Percentiles rank a stretch among this genome's conserved stretches.
These are phyloP conservation scores for Brachyopa scutellaris DNA, from an alignment of 2,888 invertebrate genomes.

Conservation along the genomic window DNA sequence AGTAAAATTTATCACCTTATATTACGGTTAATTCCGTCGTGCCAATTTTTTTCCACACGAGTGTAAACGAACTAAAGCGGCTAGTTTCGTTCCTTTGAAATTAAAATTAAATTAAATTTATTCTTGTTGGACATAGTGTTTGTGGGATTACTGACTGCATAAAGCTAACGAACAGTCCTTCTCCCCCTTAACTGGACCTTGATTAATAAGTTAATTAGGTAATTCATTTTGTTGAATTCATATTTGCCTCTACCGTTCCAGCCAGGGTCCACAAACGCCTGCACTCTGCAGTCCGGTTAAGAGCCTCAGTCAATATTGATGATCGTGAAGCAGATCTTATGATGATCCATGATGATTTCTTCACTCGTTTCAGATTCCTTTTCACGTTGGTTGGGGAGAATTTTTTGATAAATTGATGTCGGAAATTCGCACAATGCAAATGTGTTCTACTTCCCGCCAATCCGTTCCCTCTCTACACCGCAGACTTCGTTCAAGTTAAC, in stretches of 20 bases:
- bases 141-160: no score
- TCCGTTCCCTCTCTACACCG: not conserved
- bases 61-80: no score
- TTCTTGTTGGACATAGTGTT: constrained; percentile 25
- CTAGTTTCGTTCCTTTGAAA: no score
- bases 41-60: no score
- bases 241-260: not conserved
- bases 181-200: constrained; percentile 8
- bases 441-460: not conserved
- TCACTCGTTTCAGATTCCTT: constrained; percentile 16
- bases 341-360: constrained; percentile 43
- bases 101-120: no score
- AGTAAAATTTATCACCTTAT: no score
- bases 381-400: constrained; percentile 10
- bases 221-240: constrained; percentile 36
- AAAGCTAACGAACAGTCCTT: no score
- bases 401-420: constrained; percentile 66
- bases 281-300: not conserved
- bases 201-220: constrained; percentile 63
- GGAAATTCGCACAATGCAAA: constrained; percentile 67
- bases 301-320: constrained; percentile 15
- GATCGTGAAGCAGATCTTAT: constrained; percentile 25
- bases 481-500: not conserved
- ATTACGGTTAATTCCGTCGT: no score
- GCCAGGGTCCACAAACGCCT: not conserved